Conservation (phyloP, 2,797 vertebrate genomes). For the Eulemur rubriventer region DNA sequence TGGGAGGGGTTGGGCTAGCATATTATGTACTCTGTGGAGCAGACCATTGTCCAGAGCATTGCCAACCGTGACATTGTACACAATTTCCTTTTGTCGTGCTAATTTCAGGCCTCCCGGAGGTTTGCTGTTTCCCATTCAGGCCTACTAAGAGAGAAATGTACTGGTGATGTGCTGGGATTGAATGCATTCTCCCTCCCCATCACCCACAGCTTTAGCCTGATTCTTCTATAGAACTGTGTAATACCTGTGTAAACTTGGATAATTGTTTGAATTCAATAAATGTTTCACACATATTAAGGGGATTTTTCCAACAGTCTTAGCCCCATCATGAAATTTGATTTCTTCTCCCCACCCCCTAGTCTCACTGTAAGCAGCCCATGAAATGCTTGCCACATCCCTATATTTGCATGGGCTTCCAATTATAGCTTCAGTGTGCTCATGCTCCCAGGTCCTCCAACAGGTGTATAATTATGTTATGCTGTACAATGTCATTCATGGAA, state of each 20-base stretch:
- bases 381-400: constrained; percentile 73
- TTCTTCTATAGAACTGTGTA: constrained; percentile 61
- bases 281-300: constrained; percentile 78
- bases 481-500: constrained; percentile 61
- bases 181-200: constrained; percentile 60
- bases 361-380: constrained; percentile 67
- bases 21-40: not conserved
- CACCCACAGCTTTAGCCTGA: constrained; percentile 15
- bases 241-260: constrained; percentile 68
- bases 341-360: constrained; percentile 30
- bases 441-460: constrained; percentile 73
- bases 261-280: constrained; percentile 81
- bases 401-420: constrained; percentile 77
- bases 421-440: constrained; percentile 66
- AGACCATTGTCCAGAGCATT: not conserved
- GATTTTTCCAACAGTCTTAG: constrained; percentile 79
- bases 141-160: not conserved
- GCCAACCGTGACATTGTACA: not conserved
- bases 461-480: constrained; percentile 75
- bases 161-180: constrained; percentile 47
- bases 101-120: not conserved
- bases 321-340: constrained; percentile 80
- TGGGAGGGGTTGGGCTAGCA: not conserved
- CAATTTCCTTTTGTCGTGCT: not conserved
- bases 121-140: not conserved